Evolutionary conservation across 2,797 vertebrate species (phyloP), one percentile per base, ranked within the genome.

Genomic region (Megaceryle alcyon): DNA sequence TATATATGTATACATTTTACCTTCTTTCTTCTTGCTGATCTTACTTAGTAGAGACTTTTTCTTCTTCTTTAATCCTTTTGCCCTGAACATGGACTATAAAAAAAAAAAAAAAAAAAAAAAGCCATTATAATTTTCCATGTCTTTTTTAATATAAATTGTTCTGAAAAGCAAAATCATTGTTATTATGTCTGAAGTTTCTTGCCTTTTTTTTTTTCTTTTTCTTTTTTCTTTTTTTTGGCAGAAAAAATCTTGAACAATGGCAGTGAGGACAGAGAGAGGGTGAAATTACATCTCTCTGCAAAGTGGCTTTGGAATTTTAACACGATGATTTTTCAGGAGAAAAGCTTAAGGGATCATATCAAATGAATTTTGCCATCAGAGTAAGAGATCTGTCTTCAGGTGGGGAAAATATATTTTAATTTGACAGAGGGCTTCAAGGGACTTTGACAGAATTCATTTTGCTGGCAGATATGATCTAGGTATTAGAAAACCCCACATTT

Each of bases 381-480:
- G 66, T 65, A 69, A 97, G 88, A 92, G 86, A 95, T 95, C 86
- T 84, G 57, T 88, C 86, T 96, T 84, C 82, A 88, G 79, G 71
- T 54, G 60, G 69, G 79, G 77, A 66, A 46, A 53, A 82, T 82
- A 92, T 21, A 75, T 95, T 92, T 96, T 91, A 94, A 96, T 95
- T 96, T 97, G 96, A 97, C 94, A 94, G 94, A 82, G 31, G 53
- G 72, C 89, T 97, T 97, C 43, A 18, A 93, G 87, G 90, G 94
- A 80, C 90, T 95, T 85, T 85, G 96, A 96, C 93, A 95, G 96
- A 94, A 95, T 90, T 96, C 96, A 72, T 97, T 97, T 92, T 96
- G 86, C 88, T 79, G 93, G 91, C 61, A 86, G 91, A 88, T 70
- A 69, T 53, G 81, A 96, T 96, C 90, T 91, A 77, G 88, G 84